A percentile compares a stretch with the other conserved stretches of the same genome.
phyloP scores from a whole-genome alignment of 2,113 vertebrate species.

The Myiozetetes cayanensis region DNA sequence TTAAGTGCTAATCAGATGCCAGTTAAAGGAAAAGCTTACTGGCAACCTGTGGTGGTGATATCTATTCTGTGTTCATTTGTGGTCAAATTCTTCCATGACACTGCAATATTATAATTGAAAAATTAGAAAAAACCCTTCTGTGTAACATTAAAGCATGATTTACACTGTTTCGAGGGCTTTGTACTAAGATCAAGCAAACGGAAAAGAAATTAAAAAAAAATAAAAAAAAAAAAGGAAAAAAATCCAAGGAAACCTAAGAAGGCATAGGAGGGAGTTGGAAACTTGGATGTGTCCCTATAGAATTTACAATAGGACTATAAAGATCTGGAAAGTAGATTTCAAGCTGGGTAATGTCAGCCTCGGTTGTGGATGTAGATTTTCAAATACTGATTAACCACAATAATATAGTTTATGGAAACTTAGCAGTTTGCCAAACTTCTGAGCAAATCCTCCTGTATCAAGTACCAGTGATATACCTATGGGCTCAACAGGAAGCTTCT shows the following conservation, averaged over 20 bases:
- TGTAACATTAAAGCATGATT: neutral
- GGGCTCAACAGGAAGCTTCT: neutral
- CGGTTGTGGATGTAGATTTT: neutral
- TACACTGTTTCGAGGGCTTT: neutral
- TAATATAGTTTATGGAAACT: neutral
- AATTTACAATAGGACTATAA: neutral
- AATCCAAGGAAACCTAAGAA: neutral
- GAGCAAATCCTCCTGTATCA: neutral
- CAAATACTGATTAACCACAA: neutral
- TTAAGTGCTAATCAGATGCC: conserved; percentile 23
- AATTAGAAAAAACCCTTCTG: neutral
- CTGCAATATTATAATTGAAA: neutral
- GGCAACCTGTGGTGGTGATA: neutral
- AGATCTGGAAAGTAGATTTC: neutral
- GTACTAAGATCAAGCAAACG: neutral
- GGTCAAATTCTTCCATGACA: neutral
- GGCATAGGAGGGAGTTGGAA: neutral
- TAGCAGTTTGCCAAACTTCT: neutral
- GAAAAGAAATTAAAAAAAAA: neutral
- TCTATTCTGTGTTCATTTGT: neutral
- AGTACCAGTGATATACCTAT: neutral
- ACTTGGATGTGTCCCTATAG: neutral
- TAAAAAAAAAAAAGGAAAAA: neutral
- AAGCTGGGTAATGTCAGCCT: neutral
- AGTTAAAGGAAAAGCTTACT: neutral